Base-by-base conservation (phyloP, 2,888 invertebrate species). In the Lasioglossum villosulum region DNA sequence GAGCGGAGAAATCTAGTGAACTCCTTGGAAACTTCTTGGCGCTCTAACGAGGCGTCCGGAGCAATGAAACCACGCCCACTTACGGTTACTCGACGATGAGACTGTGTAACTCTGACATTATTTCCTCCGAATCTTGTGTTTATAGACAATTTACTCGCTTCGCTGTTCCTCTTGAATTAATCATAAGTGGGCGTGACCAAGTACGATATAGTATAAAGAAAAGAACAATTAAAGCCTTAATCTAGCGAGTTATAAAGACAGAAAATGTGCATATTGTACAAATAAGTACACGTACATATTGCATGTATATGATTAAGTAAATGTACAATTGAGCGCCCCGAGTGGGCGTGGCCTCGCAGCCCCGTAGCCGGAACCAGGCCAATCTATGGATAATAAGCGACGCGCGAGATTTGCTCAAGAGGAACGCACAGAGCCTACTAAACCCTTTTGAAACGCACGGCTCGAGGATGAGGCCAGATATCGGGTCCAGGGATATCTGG, bases 361-460 rank as follows among this genome's bases (percentile, higher is more conserved):
- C 27, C 27, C 27, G 59, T 14, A 14, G 27, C 59, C 5, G 27
- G 27, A 59, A 59, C 27, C 59, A 27, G 59, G 59, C 27, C 59
- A 59, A 59, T 59, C 59, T 59, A 0, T 14, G 27, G 27, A 59
- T 59, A 59, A 27, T 27, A 59, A 59, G 59, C 14, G 59, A 37
- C 12, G 34, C 23, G 34, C 37, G 10, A 12, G 68, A 37, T 68
- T 37, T 68, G 37, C 23, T 30, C 68, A 12, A 23, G 23, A n/a
- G 70, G n/a, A n/a, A 14, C 63, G 14, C 52, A n/a, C 48, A 52
- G 37, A 45, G 45, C 30, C 37, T 27, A 27, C n/a, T 63, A 42
- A 68, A 73, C 66, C 82, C 68, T 42, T 74, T 82, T 80, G 12
- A 73, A 78, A 27, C 34, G 63, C 48, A 27, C 59, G 52, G 8